Conservation (phyloP, 2,113 vertebrate genomes). For the Empidonax alnorum region DNA sequence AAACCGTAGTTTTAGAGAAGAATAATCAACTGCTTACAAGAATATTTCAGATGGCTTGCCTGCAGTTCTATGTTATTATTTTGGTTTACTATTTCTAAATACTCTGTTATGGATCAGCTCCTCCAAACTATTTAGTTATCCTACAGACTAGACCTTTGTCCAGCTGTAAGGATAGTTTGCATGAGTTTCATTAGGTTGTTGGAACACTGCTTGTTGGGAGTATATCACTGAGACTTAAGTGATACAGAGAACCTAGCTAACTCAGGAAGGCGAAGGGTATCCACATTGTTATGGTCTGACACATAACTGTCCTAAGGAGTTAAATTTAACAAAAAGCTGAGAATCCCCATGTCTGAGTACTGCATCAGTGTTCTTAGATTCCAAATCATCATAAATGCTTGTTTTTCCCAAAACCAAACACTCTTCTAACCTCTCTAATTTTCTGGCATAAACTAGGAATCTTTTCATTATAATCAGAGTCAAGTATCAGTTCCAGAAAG, state of each 20-base stretch:
- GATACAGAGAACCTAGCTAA: neutral
- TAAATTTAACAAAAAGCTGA: neutral
- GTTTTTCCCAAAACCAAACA: conserved; percentile 9
- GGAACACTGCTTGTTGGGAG: neutral
- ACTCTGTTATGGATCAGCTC: neutral
- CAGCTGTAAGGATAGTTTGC: neutral
- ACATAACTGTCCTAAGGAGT: neutral
- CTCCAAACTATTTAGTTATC: neutral
- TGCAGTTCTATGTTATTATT: neutral
- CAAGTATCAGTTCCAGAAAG: conserved; percentile 45
- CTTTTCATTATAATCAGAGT: neutral
- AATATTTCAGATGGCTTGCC: neutral
- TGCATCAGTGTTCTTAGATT: neutral
- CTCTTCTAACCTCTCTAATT: conserved; percentile 4
- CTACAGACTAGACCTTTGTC: neutral
- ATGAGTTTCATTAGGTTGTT: neutral
- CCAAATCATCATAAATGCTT: neutral
- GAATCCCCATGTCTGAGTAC: neutral
- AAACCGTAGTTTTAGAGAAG: neutral
- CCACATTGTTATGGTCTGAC: neutral
- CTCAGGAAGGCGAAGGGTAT: neutral
- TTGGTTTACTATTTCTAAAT: neutral
- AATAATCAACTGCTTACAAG: neutral
- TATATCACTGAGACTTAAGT: neutral
- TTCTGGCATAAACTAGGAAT: conserved; percentile 27